A percentile compares a stretch with the other conserved stretches of the same genome.
These are phyloP conservation scores for Myiotriccus ornatus DNA, from an alignment of 2,797 vertebrate genomes.

Conservation along the genomic window DNA sequence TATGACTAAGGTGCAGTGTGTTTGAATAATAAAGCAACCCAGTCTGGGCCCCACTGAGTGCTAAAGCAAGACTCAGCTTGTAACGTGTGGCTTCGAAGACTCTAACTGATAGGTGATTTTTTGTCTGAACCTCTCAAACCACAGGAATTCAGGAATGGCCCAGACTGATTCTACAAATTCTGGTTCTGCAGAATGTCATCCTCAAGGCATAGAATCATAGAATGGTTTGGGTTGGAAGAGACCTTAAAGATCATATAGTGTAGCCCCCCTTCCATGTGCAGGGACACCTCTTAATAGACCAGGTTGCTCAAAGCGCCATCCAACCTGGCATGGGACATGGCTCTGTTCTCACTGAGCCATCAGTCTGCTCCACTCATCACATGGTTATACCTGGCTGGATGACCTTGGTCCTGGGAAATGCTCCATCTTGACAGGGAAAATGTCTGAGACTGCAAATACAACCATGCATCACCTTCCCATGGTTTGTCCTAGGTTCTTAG, in stretches of 20 bases:
- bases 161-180: not conserved
- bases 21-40: conserved; percentile 19
- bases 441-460: not conserved
- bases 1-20: not conserved
- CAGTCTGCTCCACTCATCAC: not conserved
- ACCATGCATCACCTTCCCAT: not conserved
- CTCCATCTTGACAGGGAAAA: not conserved
- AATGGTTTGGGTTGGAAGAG: not conserved
- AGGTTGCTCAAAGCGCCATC: not conserved
- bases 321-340: not conserved
- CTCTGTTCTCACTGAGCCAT: not conserved
- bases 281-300: not conserved
- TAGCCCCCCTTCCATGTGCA: not conserved
- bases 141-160: conserved; percentile 1
- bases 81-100: not conserved
- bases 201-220: not conserved
- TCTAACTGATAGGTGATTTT: not conserved
- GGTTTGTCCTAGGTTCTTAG: not conserved
- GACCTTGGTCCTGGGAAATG: not conserved
- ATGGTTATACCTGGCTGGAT: not conserved
- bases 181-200: not conserved
- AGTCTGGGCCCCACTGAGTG: not conserved
- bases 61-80: conserved; percentile 40
- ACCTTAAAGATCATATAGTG: not conserved
- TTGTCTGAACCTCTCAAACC: conserved; percentile 6